phyloP scores from a whole-genome alignment of 1,140 invertebrate species.

The Anadara kagoshimensis region DNA sequence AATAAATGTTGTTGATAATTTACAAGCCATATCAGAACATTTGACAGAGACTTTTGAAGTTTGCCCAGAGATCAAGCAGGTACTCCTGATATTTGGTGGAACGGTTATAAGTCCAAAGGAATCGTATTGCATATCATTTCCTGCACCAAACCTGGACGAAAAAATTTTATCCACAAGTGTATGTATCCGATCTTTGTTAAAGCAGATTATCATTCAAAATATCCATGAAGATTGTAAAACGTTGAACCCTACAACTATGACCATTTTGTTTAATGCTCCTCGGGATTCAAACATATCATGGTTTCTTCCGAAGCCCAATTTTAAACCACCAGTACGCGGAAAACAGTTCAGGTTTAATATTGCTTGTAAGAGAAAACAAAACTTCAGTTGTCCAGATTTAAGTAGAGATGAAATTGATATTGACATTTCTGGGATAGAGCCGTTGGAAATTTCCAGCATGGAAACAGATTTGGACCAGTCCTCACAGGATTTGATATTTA shows the following conservation, averaged over 20 bases:
- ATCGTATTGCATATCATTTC: conserved; percentile 57
- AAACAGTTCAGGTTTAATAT: conserved; percentile 46
- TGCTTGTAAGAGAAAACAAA: conserved; percentile 33
- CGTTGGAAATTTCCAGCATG: conserved; percentile 40
- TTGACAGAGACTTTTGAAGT: conserved; percentile 56
- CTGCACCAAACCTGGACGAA: conserved; percentile 57
- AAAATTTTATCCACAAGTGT: conserved; percentile 47
- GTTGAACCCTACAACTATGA: conserved; percentile 51
- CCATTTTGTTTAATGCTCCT: conserved; percentile 52
- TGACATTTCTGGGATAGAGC: conserved; percentile 62
- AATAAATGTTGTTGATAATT: conserved; percentile 32
- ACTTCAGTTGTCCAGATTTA: conserved; percentile 39
- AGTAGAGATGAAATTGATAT: conserved; percentile 46
- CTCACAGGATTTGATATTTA: no score
- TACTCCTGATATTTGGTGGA: conserved; percentile 56
- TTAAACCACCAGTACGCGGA: conserved; percentile 48
- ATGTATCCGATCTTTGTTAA: conserved; percentile 54
- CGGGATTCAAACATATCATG: conserved; percentile 44
- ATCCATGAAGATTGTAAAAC: conserved; percentile 42
- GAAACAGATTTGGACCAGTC: background rate
- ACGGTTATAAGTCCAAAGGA: conserved; percentile 65
- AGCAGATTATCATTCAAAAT: conserved; percentile 58
- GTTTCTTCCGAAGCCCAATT: conserved; percentile 58
- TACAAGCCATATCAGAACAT: conserved; percentile 51
- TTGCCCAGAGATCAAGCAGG: conserved; percentile 60